A percentile compares a stretch with the other conserved stretches of the same genome.
These are phyloP conservation scores for Willisornis vidua DNA, from an alignment of 2,113 vertebrate genomes.

Conservation along the genomic window DNA sequence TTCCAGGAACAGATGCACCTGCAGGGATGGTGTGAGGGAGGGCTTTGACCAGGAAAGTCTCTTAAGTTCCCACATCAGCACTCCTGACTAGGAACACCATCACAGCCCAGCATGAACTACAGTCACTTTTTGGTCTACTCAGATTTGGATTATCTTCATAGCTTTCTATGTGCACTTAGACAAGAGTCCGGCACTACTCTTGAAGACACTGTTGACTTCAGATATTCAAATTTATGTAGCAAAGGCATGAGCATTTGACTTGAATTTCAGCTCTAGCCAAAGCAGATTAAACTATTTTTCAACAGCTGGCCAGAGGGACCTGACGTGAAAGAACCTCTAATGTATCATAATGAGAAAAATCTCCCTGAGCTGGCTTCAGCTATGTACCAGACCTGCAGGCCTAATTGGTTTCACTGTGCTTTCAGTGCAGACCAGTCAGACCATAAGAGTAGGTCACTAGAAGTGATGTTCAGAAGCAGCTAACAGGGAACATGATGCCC, in stretches of 20 bases:
- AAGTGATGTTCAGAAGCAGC: background rate
- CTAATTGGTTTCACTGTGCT: background rate
- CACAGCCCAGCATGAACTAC: background rate
- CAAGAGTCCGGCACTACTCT: background rate
- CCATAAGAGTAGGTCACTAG: background rate
- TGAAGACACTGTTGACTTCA: background rate
- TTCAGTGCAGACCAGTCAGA: background rate
- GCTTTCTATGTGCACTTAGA: background rate
- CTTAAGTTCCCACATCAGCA: background rate
- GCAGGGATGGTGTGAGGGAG: background rate
- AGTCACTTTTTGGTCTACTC: background rate
- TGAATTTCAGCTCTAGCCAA: background rate
- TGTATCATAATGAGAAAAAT: background rate
- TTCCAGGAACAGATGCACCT: background rate
- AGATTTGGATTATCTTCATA: background rate
- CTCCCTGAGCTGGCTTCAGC: background rate
- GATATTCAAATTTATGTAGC: background rate
- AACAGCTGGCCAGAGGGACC: background rate
- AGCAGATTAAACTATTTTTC: background rate
- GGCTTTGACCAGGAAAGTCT: background rate
- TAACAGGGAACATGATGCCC: accelerated
- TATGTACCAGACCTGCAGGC: background rate
- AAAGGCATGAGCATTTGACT: background rate
- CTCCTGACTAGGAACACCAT: background rate
- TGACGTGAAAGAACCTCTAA: background rate